phyloP scores from a whole-genome alignment of 2,797 vertebrate species.

The Hippopotamyrus pictus region DNA sequence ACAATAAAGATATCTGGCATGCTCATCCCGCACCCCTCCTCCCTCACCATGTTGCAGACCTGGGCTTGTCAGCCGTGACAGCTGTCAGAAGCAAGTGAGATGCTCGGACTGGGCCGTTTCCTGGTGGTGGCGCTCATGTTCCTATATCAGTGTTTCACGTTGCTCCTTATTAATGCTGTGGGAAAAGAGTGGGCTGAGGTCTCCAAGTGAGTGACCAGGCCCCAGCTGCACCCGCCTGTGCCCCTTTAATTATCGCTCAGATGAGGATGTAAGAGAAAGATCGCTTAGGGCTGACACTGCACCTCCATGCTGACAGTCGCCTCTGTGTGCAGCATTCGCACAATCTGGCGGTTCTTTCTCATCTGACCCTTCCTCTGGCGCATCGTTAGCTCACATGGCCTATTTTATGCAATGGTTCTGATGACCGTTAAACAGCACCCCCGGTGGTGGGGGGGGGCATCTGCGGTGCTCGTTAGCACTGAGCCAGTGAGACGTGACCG shows the following conservation, averaged over 20 bases:
- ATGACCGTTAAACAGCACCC: conserved; percentile 49
- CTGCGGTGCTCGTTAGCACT: background rate
- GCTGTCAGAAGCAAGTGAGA: conserved; percentile 13
- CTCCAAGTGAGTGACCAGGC: background rate
- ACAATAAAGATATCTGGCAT: conserved; percentile 13
- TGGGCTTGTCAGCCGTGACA: conserved; percentile 15
- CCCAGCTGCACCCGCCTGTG: background rate
- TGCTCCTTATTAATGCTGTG: conserved; percentile 19
- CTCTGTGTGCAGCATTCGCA: background rate
- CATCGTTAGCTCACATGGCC: background rate
- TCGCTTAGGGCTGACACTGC: background rate
- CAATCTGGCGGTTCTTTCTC: background rate
- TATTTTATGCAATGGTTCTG: conserved; percentile 44
- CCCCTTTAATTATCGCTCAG: background rate
- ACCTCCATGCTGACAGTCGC: background rate
- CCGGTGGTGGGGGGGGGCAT: conserved; percentile 32
- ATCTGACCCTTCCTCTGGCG: background rate
- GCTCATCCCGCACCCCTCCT: background rate
- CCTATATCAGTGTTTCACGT: background rate
- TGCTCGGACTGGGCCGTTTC: background rate
- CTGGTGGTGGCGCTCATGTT: background rate
- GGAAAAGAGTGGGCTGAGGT: background rate
- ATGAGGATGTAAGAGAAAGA: background rate
- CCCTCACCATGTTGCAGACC: background rate
- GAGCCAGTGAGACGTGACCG: background rate